Evolutionary conservation across 2,888 invertebrate species (phyloP).

Genomic region (Kryphioiulus occultus): DNA sequence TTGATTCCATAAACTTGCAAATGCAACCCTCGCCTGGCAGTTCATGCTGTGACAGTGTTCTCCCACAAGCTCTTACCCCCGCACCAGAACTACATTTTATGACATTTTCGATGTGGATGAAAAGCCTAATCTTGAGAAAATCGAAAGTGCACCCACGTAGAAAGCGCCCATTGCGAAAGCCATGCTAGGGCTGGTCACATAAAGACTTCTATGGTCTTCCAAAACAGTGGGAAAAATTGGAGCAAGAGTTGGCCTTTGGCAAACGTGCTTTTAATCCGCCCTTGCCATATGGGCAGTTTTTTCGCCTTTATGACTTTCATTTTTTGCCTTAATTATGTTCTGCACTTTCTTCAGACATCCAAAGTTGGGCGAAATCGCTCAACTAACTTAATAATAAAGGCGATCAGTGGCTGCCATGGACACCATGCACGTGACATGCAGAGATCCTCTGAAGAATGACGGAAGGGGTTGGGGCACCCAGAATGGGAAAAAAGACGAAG

Average conservation of each 20-base stretch:
- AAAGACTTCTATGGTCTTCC: neutral
- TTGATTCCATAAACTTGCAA: neutral
- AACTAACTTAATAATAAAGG: neutral
- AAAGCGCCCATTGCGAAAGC: neutral
- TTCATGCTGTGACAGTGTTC: neutral
- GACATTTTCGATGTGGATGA: neutral
- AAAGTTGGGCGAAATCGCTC: neutral
- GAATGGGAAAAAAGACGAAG: neutral
- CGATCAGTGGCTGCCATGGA: neutral
- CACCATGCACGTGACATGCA: neutral
- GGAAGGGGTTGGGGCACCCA: neutral
- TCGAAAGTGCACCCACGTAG: neutral
- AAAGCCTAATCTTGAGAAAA: neutral
- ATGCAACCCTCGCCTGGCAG: neutral
- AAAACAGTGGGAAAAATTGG: no score
- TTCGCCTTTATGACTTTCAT: neutral
- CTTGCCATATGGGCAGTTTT: neutral
- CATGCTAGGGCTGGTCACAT: neutral
- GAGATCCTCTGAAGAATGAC: neutral
- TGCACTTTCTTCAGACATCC: neutral
- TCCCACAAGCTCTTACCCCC: neutral
- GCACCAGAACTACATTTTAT: neutral
- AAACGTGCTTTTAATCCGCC: neutral
- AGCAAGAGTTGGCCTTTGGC: neutral
- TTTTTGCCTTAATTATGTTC: constrained; percentile 27